phyloP scores from a whole-genome alignment of 2,113 vertebrate genomes.

The Meleagris gallopavo region DNA sequence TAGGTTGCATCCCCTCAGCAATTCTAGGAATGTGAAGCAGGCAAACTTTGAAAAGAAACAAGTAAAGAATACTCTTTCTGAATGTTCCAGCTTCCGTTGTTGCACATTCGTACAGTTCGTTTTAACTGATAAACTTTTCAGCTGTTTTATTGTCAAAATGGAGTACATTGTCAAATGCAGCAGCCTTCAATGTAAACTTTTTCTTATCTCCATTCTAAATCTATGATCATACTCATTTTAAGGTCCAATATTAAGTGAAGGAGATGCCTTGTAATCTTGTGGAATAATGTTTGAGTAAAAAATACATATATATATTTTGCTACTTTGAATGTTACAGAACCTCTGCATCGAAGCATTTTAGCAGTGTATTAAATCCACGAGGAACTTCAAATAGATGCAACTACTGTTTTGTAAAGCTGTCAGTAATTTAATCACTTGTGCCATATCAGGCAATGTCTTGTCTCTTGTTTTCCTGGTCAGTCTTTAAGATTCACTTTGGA shows the following conservation, averaged over 20 bases:
- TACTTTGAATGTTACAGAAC: constrained; percentile 29
- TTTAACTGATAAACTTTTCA: constrained; percentile 5
- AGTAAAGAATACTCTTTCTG: not conserved
- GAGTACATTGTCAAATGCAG: not conserved
- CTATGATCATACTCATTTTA: not conserved
- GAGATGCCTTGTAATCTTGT: constrained; percentile 57
- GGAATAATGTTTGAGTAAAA: constrained; percentile 26
- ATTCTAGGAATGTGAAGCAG: not conserved
- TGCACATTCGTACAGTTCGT: not conserved
- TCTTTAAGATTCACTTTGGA: constrained; percentile 17
- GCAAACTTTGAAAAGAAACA: not conserved
- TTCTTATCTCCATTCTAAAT: not conserved
- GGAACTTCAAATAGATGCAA: constrained; percentile 28
- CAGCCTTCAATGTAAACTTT: not conserved
- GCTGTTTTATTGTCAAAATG: not conserved
- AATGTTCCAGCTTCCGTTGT: not conserved
- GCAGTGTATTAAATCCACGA: not conserved
- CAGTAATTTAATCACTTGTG: constrained; percentile 51
- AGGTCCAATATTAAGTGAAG: constrained; percentile 60
- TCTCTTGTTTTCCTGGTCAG: constrained; percentile 33
- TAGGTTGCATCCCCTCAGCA: not conserved
- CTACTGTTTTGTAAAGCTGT: constrained; percentile 4
- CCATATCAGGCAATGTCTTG: constrained; percentile 19
- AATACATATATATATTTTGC: not conserved
- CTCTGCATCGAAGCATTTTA: not conserved